phyloP scores from a whole-genome alignment of 2,888 invertebrate genomes.

The Rhagophthalmus giganteus region DNA sequence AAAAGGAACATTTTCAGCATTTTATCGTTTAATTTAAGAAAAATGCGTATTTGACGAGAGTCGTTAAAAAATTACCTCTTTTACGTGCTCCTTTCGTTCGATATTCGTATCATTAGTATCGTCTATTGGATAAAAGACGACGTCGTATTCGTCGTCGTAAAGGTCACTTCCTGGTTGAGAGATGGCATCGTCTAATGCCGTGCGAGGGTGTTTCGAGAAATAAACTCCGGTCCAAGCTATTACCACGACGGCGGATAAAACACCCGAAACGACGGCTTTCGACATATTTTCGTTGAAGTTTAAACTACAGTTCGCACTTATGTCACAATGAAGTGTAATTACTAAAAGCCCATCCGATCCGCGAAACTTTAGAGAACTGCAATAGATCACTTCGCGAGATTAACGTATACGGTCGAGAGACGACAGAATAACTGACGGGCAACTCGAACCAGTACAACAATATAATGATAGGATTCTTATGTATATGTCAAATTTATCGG shows the following conservation, averaged over 20 bases:
- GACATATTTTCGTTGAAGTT: conserved; percentile 19
- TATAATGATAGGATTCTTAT: conserved; percentile 8
- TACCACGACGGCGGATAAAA: conserved; percentile 57
- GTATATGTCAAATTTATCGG: conserved; percentile 15
- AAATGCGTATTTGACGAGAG: no score
- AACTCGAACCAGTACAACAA: conserved; percentile 5
- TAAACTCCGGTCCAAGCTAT: conserved; percentile 61
- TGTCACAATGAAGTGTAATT: not conserved
- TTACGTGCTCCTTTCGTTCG: conserved; percentile 6
- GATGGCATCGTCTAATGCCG: not conserved
- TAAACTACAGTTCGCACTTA: conserved; percentile 3
- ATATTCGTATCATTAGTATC: conserved; percentile 10
- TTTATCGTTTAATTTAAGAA: no score
- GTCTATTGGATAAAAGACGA: conserved; percentile 20
- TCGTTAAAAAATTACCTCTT: conserved; percentile 15
- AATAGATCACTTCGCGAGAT: no score
- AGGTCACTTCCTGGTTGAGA: not conserved
- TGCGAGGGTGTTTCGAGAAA: conserved; percentile 47
- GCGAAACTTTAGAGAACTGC: not conserved
- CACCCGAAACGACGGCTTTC: conserved; percentile 50
- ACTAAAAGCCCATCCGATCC: not conserved
- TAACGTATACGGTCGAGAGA: conserved; percentile 3
- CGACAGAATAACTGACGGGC: conserved; percentile 6
- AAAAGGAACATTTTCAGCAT: no score
- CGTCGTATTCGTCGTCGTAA: conserved; percentile 16